Conservation (phyloP, 2,113 vertebrate genomes). For the Odocoileus hemionus region DNA sequence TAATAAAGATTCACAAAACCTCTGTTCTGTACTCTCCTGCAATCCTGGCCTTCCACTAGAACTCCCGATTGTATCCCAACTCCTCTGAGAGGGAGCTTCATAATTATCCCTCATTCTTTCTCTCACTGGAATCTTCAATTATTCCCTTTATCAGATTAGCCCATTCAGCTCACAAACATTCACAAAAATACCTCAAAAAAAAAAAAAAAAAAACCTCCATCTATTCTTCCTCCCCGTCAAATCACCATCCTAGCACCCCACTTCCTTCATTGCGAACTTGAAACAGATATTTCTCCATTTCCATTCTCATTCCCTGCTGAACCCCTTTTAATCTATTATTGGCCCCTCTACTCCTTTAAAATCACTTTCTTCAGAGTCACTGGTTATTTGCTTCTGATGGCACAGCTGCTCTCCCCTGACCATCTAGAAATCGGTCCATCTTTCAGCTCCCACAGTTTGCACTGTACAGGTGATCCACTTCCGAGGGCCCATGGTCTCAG, state of each 20-base stretch:
- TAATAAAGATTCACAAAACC: not conserved
- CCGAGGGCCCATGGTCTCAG: not conserved
- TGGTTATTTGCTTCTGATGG: not conserved
- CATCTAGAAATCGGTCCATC: not conserved
- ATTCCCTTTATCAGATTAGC: not conserved
- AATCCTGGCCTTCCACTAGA: not conserved
- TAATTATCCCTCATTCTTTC: not conserved
- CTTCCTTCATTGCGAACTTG: not conserved
- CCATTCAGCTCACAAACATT: not conserved
- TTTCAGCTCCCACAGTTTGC: not conserved
- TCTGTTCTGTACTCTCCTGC: not conserved
- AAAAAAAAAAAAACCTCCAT: not conserved
- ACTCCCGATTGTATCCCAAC: not conserved
- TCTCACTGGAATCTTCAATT: not conserved
- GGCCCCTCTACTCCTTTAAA: not conserved
- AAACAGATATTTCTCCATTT: not conserved
- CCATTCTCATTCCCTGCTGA: not conserved
- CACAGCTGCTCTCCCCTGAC: not conserved
- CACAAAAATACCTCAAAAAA: not conserved
- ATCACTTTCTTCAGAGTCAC: conserved; percentile 5
- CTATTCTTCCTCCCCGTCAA: not conserved
- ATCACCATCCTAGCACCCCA: not conserved
- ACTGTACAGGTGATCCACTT: not conserved
- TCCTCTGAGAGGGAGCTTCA: not conserved
- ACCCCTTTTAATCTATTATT: not conserved